Percentiles rank a stretch among this genome's conserved stretches.
Conservation (phyloP, 2,113 vertebrate genomes). For the Thomomys bottae region DNA sequence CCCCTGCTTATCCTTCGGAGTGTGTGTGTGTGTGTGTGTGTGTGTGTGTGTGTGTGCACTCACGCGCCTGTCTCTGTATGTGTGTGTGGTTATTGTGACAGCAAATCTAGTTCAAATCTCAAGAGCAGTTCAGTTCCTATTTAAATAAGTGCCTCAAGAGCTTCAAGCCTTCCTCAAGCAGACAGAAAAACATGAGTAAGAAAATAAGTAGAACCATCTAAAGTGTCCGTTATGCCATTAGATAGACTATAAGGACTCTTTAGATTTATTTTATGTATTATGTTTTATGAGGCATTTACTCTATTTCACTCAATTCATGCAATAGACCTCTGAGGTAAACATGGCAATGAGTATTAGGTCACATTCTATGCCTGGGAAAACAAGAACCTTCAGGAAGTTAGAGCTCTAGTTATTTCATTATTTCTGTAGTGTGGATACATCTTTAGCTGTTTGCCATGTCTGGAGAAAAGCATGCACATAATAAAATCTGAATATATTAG, state of each 20-base stretch:
- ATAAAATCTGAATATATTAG: not conserved
- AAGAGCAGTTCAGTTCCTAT: not conserved
- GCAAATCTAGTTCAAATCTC: not conserved
- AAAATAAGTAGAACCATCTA: not conserved
- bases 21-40: too few species aligned
- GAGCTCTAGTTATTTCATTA: not conserved
- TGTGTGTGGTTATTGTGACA: not conserved
- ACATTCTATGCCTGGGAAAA: not conserved
- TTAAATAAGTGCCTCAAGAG: not conserved
- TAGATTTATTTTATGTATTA: not conserved
- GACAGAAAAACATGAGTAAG: not conserved
- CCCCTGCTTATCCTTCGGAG: too few species aligned
- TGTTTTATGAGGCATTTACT: conserved; percentile 2
- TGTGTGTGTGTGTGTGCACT: too few species aligned
- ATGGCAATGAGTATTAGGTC: not conserved
- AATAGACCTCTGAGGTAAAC: not conserved
- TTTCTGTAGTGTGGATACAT: not conserved
- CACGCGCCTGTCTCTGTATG: too few species aligned
- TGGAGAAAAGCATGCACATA: not conserved
- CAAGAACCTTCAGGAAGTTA: not conserved
- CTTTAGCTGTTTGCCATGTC: not conserved
- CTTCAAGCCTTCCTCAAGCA: not conserved
- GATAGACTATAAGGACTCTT: not conserved
- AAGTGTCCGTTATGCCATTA: not conserved
- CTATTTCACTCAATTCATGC: not conserved